Evolutionary conservation across 1,140 invertebrate species (phyloP), one percentile per base, ranked within the genome.

Genomic region (Cotesia vestalis): DNA sequence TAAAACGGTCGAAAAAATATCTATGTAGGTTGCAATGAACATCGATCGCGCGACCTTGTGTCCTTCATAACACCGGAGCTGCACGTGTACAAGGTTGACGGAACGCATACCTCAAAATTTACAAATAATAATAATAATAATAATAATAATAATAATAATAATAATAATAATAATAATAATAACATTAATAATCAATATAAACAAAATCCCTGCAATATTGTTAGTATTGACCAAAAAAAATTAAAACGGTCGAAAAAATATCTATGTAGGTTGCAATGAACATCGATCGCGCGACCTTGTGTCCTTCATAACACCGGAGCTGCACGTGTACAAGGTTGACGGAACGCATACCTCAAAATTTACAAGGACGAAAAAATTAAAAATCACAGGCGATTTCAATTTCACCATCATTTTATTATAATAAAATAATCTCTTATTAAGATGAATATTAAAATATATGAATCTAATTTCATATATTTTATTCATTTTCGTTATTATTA

Each of bases 181-280:
- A 27, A 27, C 27, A 27, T 27, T 27, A 27, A 27, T 27, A 27
- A 27, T 27, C 1, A 27, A 2, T 2, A 27, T 27, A 27, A 27
- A 27, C 27, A 27, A 27, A 27, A 27, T 27, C 27, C 27, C 27
- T 27, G 27, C 27, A 27, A 27, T 27, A 27, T 27, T 27, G 27
- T 27, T 27, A 27, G 27, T 27, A 27, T 27, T 27, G 27, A 27
- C 27, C 27, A 27, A 20, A 9, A 20, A 20, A 59, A 59, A 34
- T 20, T 2, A 6, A 9, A 20, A 4, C 9, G 8, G 9, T 17
- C 27, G 9, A 20, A 59, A 59, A 59, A 59, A 59, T 59, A 46
- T 46, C 40, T 46, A 46, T 46, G 40, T 46, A 46, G 57, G 14
- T 59, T 59, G 57, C 57, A 59, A 20, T 20, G 17, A 20, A 59